These are phyloP conservation scores for Agrotis ipsilon DNA, from an alignment of 2,888 invertebrate species.

Conservation along the genomic window DNA sequence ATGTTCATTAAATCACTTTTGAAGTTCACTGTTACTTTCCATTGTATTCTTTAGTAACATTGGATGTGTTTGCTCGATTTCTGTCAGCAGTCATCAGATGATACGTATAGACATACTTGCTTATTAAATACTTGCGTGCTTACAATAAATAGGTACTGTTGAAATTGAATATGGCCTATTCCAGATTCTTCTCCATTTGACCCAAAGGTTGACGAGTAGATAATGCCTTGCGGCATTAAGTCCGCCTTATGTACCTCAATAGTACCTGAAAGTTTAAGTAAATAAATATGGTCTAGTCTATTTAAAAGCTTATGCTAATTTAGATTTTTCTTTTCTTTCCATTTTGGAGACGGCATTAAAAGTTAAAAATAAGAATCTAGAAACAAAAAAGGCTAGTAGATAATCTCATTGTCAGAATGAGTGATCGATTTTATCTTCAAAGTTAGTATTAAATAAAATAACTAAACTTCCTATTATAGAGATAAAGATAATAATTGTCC, in stretches of 20 bases:
- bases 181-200: too few species aligned
- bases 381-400: neutral
- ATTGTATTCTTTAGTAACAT: conserved; percentile 30
- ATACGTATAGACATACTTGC: too few species aligned
- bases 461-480: neutral
- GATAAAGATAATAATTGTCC: conserved; percentile 2
- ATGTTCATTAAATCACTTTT: conserved; percentile 14
- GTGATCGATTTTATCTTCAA: neutral
- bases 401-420: neutral
- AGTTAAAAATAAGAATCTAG: neutral
- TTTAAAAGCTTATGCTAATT: too few species aligned
- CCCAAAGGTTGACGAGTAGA: too few species aligned
- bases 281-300: too few species aligned
- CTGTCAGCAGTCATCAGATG: neutral
- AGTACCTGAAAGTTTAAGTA: too few species aligned
- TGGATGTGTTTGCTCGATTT: conserved; percentile 10
- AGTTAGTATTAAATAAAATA: neutral
- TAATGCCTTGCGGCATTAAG: too few species aligned
- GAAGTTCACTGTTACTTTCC: conserved; percentile 25
- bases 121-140: neutral
- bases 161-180: too few species aligned
- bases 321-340: neutral
- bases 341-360: neutral
- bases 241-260: too few species aligned
- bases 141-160: too few species aligned